Evolutionary conservation across 2,113 vertebrate genomes (phyloP).

Genomic region (Callionymus lyra): DNA sequence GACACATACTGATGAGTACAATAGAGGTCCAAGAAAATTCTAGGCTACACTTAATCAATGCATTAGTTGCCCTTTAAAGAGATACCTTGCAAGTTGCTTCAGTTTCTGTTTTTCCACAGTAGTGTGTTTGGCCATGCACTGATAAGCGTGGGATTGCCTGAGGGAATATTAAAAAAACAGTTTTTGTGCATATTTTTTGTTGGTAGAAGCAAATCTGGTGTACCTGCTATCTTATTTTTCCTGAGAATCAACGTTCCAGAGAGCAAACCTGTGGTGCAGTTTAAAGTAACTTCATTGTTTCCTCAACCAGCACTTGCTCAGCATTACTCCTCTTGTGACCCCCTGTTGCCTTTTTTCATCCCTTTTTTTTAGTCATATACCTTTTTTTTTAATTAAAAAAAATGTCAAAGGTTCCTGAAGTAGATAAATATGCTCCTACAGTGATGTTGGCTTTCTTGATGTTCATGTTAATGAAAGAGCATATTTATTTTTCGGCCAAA

Average conservation of each 20-base stretch:
- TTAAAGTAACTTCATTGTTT: conserved; percentile 23
- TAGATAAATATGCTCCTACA: too few species aligned
- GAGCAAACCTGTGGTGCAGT: conserved; percentile 32
- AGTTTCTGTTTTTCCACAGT: conserved; percentile 16
- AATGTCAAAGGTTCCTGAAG: too few species aligned
- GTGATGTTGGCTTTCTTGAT: too few species aligned
- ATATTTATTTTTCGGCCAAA: too few species aligned
- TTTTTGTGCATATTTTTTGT: conserved; percentile 21
- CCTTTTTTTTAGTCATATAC: too few species aligned
- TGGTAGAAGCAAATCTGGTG: conserved; percentile 19
- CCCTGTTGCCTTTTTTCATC: too few species aligned
- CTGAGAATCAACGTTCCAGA: conserved; percentile 44
- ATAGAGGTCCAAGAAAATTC: too few species aligned
- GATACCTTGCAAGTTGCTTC: conserved; percentile 4
- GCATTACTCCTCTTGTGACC: conserved; percentile 22
- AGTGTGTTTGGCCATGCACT: conserved; percentile 23
- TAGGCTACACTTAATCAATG: too few species aligned
- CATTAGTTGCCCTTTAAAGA: conserved; percentile 1
- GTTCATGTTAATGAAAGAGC: too few species aligned
- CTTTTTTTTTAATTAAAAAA: too few species aligned
- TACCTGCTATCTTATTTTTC: conserved; percentile 5
- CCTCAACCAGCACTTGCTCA: conserved; percentile 7
- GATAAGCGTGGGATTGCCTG: conserved; percentile 44
- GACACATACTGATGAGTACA: too few species aligned
- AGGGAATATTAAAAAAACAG: conserved; percentile 40